These are phyloP conservation scores for Neopelma chrysocephalum DNA, from an alignment of 2,797 vertebrate genomes.

Conservation along the genomic window DNA sequence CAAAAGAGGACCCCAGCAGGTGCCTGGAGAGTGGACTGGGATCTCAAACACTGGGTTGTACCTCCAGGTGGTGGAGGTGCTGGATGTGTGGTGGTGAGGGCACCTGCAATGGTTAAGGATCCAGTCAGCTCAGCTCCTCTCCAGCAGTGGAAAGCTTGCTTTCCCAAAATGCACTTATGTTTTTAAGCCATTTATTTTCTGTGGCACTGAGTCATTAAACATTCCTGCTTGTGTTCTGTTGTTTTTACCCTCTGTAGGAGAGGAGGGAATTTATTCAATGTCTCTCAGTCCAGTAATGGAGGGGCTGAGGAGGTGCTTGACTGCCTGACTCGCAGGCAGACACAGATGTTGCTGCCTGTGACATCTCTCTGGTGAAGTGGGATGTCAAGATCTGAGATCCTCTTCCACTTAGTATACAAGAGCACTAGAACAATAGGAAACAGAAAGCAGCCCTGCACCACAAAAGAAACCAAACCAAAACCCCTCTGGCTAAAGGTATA, in stretches of 20 bases:
- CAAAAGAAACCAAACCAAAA: slow-evolving; percentile 1
- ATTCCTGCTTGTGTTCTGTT: slow-evolving; percentile 41
- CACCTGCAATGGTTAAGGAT: neutral
- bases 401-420: slow-evolving; percentile 49
- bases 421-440: slow-evolving; percentile 58
- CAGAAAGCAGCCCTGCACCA: neutral
- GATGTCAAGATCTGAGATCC: slow-evolving; percentile 50
- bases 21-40: neutral
- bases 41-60: neutral
- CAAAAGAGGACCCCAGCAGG: neutral
- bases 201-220: slow-evolving; percentile 41
- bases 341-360: neutral
- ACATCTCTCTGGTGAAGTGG: slow-evolving; percentile 54
- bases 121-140: neutral
- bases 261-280: slow-evolving; percentile 35
- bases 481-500: slow-evolving; percentile 19
- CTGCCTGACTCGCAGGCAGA: slow-evolving; percentile 1
- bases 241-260: slow-evolving; percentile 35
- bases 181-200: slow-evolving; percentile 43
- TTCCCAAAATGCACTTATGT: neutral
- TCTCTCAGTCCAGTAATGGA: slow-evolving; percentile 6
- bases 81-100: neutral
- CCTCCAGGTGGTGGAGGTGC: neutral
- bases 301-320: slow-evolving; percentile 46
- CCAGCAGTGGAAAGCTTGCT: neutral